Percentiles rank a stretch among this genome's conserved stretches.
Conservation (phyloP, 1,140 invertebrate genomes). For the Diorhabda carinulata region DNA sequence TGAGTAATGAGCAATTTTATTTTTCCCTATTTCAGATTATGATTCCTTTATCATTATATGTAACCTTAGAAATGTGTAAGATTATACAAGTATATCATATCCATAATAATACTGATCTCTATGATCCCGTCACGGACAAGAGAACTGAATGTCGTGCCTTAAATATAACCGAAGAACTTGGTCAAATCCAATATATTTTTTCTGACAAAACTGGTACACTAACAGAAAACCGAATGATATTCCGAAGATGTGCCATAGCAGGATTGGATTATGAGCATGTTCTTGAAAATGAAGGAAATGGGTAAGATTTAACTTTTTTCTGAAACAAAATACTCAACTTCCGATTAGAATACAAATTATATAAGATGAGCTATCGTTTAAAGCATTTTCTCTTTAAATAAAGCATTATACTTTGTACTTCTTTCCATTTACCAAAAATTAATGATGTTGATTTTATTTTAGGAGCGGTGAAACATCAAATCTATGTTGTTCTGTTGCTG, state of each 20-base stretch:
- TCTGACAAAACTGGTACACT: conserved; percentile 97
- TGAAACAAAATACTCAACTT: not conserved
- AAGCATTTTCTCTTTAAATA: too few relatives aligned
- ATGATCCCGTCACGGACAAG: conserved; percentile 78
- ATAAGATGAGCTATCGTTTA: too few relatives aligned
- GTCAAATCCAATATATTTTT: conserved; percentile 94
- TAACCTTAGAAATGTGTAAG: conserved; percentile 96
- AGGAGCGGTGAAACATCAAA: conserved; percentile 21
- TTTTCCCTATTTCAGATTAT: conserved; percentile 65
- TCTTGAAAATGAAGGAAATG: conserved; percentile 49
- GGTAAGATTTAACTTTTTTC: conserved; percentile 22
- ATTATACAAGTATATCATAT: conserved; percentile 95
- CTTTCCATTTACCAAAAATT: not conserved
- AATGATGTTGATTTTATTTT: conserved; percentile 7
- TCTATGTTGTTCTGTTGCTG: conserved; percentile 48
- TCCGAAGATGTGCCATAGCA: conserved; percentile 82
- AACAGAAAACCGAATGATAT: conserved; percentile 97
- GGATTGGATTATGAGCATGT: conserved; percentile 86
- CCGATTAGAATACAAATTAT: too few relatives aligned
- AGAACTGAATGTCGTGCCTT: conserved; percentile 90
- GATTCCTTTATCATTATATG: conserved; percentile 95
- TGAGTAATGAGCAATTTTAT: conserved; percentile 10
- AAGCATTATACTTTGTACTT: not conserved
- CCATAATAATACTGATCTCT: conserved; percentile 83
- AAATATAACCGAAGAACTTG: conserved; percentile 96